These are phyloP conservation scores for Cryptomyrus ogoouensis DNA, from an alignment of 2,113 vertebrate genomes.

Conservation along the genomic window DNA sequence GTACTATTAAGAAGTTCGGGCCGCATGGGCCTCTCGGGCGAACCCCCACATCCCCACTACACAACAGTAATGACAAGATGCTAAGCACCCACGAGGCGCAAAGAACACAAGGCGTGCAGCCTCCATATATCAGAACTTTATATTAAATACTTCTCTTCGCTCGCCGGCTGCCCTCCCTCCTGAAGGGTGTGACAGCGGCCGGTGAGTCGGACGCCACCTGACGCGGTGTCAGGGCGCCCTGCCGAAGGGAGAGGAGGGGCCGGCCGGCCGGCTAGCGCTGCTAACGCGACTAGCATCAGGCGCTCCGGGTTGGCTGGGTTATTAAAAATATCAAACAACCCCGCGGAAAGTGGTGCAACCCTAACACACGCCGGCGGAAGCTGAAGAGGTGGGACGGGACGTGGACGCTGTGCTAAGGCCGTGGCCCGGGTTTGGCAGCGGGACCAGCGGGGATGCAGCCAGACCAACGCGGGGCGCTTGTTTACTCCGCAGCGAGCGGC, in stretches of 20 bases:
- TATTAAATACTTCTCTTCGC: not conserved
- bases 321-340: not conserved
- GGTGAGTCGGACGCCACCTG: not conserved
- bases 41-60: not conserved
- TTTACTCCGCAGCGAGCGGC: not conserved
- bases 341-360: not conserved
- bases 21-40: not conserved
- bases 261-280: not conserved
- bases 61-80: not conserved
- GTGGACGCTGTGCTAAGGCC: not conserved
- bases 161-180: not conserved
- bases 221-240: not conserved
- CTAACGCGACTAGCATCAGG: not conserved
- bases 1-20: not conserved
- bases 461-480: constrained; percentile 7
- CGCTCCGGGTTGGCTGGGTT: not conserved
- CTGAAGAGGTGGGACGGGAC: not conserved
- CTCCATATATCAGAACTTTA: not conserved
- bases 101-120: not conserved
- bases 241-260: not conserved
- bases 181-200: not conserved
- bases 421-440: not conserved
- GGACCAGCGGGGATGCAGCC: not conserved
- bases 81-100: not conserved
- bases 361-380: not conserved